Evolutionary conservation across 2,797 vertebrate genomes (phyloP).

Genomic region (Pangasius krempfi): DNA sequence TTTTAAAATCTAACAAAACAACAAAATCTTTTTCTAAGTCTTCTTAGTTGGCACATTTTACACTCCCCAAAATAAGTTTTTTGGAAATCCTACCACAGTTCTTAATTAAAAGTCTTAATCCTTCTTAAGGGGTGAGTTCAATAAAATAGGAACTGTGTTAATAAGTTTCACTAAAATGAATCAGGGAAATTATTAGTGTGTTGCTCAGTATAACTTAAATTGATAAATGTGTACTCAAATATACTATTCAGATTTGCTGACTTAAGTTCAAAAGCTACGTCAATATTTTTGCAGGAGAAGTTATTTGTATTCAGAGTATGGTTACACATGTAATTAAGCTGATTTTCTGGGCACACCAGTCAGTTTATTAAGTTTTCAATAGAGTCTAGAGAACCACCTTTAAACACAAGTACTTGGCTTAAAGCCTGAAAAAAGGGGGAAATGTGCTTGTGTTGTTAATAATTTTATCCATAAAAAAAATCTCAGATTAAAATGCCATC

Average conservation of each 20-base stretch:
- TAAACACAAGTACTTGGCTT: not conserved
- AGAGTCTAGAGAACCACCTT: not conserved
- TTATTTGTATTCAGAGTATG: not conserved
- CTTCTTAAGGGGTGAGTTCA: constrained; percentile 80
- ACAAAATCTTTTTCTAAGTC: not conserved
- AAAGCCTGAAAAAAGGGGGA: not conserved
- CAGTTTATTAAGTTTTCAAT: not conserved
- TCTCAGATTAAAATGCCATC: not conserved
- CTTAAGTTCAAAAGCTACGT: not conserved
- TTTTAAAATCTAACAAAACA: not conserved
- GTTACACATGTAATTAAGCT: not conserved
- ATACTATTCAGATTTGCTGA: constrained; percentile 53
- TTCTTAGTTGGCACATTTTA: not conserved
- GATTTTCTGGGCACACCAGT: not conserved
- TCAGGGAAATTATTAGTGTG: constrained; percentile 75
- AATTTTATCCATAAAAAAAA: not conserved
- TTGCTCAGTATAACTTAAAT: constrained; percentile 72
- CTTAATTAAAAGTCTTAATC: constrained; percentile 78
- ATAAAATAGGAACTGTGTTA: constrained; percentile 67
- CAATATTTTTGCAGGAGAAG: not conserved
- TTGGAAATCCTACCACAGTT: constrained; percentile 4
- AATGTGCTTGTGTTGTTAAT: not conserved
- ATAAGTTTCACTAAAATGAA: constrained; percentile 67
- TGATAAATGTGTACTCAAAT: constrained; percentile 73
- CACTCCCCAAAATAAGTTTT: not conserved